Evolutionary conservation across 2,797 vertebrate genomes (phyloP).

Genomic region (Lithobates sylvaticus): DNA sequence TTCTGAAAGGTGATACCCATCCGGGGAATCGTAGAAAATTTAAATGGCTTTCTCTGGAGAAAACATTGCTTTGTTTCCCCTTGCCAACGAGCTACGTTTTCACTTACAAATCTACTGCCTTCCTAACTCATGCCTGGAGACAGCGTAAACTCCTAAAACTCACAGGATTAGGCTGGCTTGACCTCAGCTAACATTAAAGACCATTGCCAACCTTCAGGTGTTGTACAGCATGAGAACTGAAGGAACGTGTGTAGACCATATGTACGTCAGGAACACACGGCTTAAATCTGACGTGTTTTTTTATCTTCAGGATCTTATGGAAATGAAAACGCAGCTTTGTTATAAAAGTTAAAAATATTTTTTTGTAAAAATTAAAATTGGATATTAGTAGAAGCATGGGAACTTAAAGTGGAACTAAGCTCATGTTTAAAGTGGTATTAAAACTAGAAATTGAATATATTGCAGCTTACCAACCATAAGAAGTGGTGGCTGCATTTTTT

Average conservation of each 20-base stretch:
- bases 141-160: background rate
- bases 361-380: background rate
- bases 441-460: no score
- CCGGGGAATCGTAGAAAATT: background rate
- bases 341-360: slow-evolving; percentile 7
- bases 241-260: slow-evolving; percentile 40
- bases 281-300: slow-evolving; percentile 33
- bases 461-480: no score
- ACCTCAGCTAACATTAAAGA: slow-evolving; percentile 44
- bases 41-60: slow-evolving; percentile 30
- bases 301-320: slow-evolving; percentile 8
- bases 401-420: background rate
- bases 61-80: slow-evolving; percentile 8
- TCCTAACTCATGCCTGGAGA: background rate
- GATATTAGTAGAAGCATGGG: background rate
- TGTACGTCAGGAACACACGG: slow-evolving; percentile 22
- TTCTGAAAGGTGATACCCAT: slow-evolving; percentile 51
- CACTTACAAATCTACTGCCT: slow-evolving; percentile 10
- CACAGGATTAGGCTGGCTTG: background rate
- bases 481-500: no score
- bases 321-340: slow-evolving; percentile 34
- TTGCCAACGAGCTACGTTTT: background rate
- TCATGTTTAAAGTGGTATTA: no score
- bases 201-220: slow-evolving; percentile 24
- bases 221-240: slow-evolving; percentile 4